A percentile compares a stretch with the other conserved stretches of the same genome.
phyloP scores from a whole-genome alignment of 2,888 invertebrate species.

The Pristionchus mayeri region DNA sequence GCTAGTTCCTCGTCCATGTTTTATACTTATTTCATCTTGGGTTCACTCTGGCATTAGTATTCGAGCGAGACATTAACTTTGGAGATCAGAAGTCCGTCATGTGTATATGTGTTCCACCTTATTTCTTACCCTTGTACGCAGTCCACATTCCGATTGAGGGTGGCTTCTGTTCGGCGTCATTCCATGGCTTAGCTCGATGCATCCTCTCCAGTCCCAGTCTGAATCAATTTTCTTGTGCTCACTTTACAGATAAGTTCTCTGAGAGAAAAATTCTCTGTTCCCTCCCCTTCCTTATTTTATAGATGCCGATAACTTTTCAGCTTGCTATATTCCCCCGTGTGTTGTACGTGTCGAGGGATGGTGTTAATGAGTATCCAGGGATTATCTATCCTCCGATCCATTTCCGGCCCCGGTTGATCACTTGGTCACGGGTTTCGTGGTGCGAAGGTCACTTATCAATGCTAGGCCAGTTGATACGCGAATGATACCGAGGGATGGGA shows the following conservation, averaged over 20 bases:
- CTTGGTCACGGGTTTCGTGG: no score
- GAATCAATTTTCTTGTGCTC: background rate
- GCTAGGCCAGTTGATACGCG: background rate
- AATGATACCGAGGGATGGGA: background rate
- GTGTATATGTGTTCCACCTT: no score
- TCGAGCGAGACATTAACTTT: no score
- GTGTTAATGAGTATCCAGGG: background rate
- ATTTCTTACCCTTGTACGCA: constrained; percentile 65
- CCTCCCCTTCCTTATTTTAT: no score
- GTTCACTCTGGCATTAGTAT: no score
- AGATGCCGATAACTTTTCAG: background rate
- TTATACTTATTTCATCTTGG: no score
- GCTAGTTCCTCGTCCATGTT: no score
- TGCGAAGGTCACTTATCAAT: constrained; percentile 16
- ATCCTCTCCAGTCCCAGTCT: constrained; percentile 15
- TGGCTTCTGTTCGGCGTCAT: constrained; percentile 62
- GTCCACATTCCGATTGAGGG: constrained; percentile 67
- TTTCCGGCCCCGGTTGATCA: background rate
- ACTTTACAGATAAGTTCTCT: no score
- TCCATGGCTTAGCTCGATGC: constrained; percentile 51
- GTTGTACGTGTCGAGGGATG: background rate
- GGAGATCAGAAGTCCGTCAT: no score
- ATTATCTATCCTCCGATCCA: background rate
- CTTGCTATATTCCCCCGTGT: background rate
- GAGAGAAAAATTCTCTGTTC: background rate